phyloP scores from a whole-genome alignment of 2,113 vertebrate species.

The Chlorocebus sabaeus region DNA sequence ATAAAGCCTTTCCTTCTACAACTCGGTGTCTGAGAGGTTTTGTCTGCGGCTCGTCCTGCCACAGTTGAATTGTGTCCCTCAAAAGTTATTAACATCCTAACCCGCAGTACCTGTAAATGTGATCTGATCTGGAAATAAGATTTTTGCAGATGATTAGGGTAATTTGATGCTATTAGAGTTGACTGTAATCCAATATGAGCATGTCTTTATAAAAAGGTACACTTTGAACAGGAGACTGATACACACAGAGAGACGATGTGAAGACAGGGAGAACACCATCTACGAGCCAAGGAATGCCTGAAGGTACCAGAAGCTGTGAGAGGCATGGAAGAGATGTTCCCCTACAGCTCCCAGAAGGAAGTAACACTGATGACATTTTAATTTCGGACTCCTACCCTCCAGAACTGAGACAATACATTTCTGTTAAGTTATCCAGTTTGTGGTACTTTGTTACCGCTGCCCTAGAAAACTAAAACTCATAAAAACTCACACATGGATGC shows the following conservation, averaged over 20 bases:
- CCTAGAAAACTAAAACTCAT: not conserved
- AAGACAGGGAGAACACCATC: not conserved
- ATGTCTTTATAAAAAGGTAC: not conserved
- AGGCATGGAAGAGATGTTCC: too few relatives aligned
- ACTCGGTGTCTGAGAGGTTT: too few relatives aligned
- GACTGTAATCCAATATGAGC: not conserved
- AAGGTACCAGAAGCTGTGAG: rapidly evolving
- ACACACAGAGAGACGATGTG: not conserved
- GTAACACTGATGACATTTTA: not conserved
- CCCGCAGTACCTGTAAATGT: not conserved
- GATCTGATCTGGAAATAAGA: not conserved
- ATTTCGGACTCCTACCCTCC: not conserved
- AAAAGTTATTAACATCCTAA: not conserved
- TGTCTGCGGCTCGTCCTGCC: too few relatives aligned
- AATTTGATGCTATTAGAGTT: not conserved
- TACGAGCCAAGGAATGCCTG: not conserved
- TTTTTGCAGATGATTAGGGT: not conserved
- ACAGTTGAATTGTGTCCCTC: not conserved
- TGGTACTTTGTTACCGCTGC: not conserved
- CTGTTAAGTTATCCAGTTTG: not conserved
- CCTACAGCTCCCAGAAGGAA: not conserved
- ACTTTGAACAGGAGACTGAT: not conserved
- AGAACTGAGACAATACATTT: not conserved
- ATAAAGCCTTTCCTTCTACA: too few relatives aligned
- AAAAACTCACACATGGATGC: not conserved